Evolutionary conservation across 2,797 vertebrate species (phyloP).

Genomic region (Mionectes olivaceus): DNA sequence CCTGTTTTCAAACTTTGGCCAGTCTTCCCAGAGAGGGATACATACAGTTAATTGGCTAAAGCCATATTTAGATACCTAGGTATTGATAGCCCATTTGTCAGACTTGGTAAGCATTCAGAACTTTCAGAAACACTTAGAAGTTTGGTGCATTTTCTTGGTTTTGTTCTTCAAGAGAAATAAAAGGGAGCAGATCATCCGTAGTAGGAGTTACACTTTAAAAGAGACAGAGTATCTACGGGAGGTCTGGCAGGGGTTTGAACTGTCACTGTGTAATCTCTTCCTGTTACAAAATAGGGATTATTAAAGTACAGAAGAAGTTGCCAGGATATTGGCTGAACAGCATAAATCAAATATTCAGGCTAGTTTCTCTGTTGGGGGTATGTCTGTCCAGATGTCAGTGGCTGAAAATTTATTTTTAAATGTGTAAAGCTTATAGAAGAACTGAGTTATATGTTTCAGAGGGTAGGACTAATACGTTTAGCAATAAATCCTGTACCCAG

Average conservation of each 20-base stretch:
- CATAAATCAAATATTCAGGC: background rate
- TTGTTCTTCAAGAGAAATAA: background rate
- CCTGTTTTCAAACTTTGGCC: background rate
- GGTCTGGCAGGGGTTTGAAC: background rate
- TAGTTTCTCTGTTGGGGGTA: rapidly evolving
- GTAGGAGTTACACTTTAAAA: background rate
- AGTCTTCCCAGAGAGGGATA: background rate
- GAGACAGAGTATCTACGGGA: background rate
- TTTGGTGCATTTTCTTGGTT: background rate
- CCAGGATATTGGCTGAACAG: background rate
- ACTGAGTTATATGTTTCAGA: background rate
- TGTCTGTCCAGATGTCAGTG: background rate
- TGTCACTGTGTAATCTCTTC: background rate
- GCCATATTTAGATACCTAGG: background rate
- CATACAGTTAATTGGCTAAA: background rate
- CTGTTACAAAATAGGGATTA: background rate
- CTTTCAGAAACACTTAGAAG: background rate
- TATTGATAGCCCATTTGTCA: background rate
- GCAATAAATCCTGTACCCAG: background rate
- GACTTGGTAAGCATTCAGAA: background rate
- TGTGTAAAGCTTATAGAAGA: background rate
- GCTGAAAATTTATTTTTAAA: background rate
- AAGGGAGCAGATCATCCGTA: background rate
- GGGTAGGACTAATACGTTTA: background rate
- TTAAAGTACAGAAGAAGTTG: background rate